Evolutionary conservation across 2,888 invertebrate species (phyloP).

Genomic region (Calliphora vomitoria): DNA sequence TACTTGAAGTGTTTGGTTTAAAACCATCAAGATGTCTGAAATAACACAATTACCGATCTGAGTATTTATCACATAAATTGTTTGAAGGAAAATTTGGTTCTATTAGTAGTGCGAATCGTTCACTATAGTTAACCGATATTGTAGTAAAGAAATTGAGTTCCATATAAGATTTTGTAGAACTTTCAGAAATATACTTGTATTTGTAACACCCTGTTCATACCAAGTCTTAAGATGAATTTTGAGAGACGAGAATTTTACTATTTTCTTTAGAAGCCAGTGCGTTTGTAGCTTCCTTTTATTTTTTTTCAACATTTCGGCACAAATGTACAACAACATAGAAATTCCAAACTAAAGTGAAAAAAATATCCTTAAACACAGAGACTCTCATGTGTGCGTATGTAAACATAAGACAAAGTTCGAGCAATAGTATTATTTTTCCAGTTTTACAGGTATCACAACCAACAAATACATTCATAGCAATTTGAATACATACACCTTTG

Average conservation of each 20-base stretch:
- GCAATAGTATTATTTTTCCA: constrained; percentile 29
- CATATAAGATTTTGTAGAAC: too few species aligned
- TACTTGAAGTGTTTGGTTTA: too few species aligned
- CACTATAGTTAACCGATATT: too few species aligned
- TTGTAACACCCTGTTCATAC: not conserved
- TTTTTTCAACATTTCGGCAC: constrained; percentile 7
- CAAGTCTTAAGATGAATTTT: not conserved
- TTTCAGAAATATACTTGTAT: too few species aligned
- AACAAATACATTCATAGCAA: constrained; percentile 8
- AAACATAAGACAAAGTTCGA: not conserved
- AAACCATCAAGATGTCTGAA: too few species aligned
- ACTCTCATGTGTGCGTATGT: not conserved
- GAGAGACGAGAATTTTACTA: not conserved
- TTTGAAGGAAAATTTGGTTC: too few species aligned
- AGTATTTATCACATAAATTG: too few species aligned
- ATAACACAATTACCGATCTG: too few species aligned
- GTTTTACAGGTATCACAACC: constrained; percentile 25
- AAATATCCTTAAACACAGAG: not conserved
- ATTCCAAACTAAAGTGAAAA: constrained; percentile 20
- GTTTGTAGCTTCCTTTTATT: not conserved
- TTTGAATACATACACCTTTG: not conserved
- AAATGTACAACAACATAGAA: constrained; percentile 3
- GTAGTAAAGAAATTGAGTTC: too few species aligned
- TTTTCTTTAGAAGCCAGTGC: not conserved
- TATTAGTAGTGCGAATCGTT: too few species aligned